Evolutionary conservation across 2,113 vertebrate species (phyloP).

Genomic region (Gracilinanus agilis): DNA sequence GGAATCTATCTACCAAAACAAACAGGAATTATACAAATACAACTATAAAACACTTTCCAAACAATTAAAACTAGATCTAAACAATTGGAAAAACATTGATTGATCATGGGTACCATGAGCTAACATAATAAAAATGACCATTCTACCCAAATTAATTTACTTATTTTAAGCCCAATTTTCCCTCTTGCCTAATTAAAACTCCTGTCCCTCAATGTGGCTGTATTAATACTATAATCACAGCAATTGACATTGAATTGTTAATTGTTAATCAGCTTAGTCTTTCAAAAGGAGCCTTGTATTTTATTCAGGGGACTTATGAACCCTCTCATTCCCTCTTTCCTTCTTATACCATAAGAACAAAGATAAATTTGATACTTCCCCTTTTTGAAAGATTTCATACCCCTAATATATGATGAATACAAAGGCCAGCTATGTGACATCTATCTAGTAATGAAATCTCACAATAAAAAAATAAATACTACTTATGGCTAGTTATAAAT

Average conservation of each 20-base stretch:
- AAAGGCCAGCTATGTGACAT: no score
- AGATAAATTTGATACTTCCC: not conserved
- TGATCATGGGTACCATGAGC: no score
- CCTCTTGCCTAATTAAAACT: not conserved
- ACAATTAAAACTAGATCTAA: no score
- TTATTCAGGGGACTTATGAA: not conserved
- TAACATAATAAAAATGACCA: no score
- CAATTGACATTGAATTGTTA: not conserved
- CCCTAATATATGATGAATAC: not conserved
- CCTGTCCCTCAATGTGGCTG: not conserved
- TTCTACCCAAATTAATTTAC: no score
- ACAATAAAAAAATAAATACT: not conserved
- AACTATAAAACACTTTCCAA: no score
- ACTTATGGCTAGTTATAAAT: not conserved
- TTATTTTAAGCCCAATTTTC: no score
- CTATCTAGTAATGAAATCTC: no score
- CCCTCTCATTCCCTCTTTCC: not conserved
- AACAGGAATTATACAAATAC: no score
- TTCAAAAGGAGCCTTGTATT: not conserved
- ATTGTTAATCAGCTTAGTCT: not conserved
- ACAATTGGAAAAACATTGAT: no score
- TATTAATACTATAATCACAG: not conserved
- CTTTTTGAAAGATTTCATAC: not conserved
- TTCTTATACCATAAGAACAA: not conserved
- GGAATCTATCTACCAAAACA: no score